phyloP scores from a whole-genome alignment of 2,113 vertebrate genomes.

The Halichoeres trimaculatus region DNA sequence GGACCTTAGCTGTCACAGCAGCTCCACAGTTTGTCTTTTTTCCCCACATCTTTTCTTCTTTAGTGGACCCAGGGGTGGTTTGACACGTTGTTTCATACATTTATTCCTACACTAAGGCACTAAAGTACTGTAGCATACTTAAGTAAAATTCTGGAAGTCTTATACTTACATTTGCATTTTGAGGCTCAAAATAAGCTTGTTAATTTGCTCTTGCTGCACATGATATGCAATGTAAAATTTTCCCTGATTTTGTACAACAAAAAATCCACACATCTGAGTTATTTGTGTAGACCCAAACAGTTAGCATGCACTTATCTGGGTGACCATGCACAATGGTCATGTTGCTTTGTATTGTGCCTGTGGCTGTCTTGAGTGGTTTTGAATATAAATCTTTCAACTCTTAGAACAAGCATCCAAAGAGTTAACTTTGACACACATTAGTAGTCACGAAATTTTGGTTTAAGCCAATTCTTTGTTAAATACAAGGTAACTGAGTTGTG shows the following conservation, averaged over 20 bases:
- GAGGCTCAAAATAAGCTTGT: not conserved
- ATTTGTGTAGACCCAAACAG: not conserved
- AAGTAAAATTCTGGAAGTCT: not conserved
- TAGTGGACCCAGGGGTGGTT: conserved; percentile 15
- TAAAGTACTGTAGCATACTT: not conserved
- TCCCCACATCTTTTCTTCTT: not conserved
- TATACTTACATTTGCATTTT: not conserved
- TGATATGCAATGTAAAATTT: no score
- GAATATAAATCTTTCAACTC: no score
- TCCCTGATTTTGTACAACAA: not conserved
- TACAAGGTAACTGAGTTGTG: no score
- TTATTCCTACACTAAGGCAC: not conserved
- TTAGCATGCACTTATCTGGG: not conserved
- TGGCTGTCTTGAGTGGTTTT: no score
- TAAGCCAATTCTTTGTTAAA: no score
- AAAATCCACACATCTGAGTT: no score
- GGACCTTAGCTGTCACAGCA: conserved; percentile 31
- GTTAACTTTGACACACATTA: no score
- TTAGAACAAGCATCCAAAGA: no score
- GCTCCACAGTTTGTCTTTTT: not conserved
- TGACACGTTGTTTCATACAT: conserved; percentile 8
- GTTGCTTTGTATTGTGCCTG: no score
- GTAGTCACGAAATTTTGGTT: no score
- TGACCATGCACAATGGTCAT: not conserved
- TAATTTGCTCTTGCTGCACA: not conserved